Evolutionary conservation across 2,113 vertebrate genomes (phyloP), one percentile per base, ranked within the genome.

Genomic region (Machaerirhynchus nigripectus): DNA sequence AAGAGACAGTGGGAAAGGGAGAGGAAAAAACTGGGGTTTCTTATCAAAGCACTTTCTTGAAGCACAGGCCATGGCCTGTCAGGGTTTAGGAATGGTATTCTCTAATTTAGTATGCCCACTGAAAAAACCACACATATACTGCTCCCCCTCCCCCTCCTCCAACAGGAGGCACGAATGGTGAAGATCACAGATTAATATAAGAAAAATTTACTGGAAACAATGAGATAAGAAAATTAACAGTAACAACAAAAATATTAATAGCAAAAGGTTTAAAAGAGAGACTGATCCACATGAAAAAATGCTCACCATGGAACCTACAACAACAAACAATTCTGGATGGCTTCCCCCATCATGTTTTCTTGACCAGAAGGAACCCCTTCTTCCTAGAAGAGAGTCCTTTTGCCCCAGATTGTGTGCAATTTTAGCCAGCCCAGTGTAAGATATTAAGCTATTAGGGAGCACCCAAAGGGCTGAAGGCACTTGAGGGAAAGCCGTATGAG

Each of bases 131-230:
- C 22, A 33, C 1, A 4, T 4, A 8, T 53, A 39, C 53, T 63
- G 3, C 33, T 37, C 4, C 2, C 1, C 5, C 11, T 35, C 7
- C 22, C 7, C 5, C 12, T 33, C 8, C 9, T 77, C 15, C 18
- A 60, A 4, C 2, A 1, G 0, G 15, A 68, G 8, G 26, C 16
- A 37, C 9, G 53, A 71, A 84, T 17, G 5, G 3, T 17, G 33
- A 31, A 71, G 47, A 31, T 13, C 21, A 37, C 10, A 44, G 13
- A 7, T 21, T 52, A 35, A 44, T 26, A 27, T 37, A 68, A 23
- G 26, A 63, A 63, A 1, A 46, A 33, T 22, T 55, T 73, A 18
- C 15, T 33, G 8, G 27, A 37, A 53, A 53, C 10, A 61, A 10
- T 0, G 2, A 63, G 8, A 37, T 37, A 73, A 53, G 22, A 68